Base-by-base conservation (phyloP, 2,888 invertebrate genomes). In the Onthophagus sagittarius region DNA sequence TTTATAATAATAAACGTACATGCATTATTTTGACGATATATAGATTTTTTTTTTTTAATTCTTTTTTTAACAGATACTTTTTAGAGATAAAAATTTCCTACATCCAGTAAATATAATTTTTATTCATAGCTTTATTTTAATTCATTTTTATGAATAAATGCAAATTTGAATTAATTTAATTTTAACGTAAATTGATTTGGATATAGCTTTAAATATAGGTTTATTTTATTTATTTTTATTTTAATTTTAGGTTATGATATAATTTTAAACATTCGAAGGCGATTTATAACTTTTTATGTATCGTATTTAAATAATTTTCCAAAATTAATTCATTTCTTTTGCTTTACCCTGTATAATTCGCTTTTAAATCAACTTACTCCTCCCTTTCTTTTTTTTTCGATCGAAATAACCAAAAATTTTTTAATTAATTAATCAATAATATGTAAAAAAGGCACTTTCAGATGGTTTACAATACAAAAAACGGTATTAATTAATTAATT, bases 171-270 rank as follows among this genome's bases (percentile, higher is more conserved):
- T 67, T 7, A 67, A 67, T 67, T 53, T 7, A 53, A 53, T 53
- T 9, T 53, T 53, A 53, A 53, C 39, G 6, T 53, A 53, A 53
- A 11, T 53, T 53, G 5, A 67, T 67, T 7, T 33, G 23, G 11
- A 15, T 65, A 65, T 65, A 15, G 15, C 64, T 63, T 2, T 63
- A 63, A 9, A 15, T 63, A 63, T 63, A 63, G 62, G 1, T 67
- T 23, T 67, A 2, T 23, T 11, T 31, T 67, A 13, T 14, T 15
- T 15, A 7, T 65, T 15, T 14, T 63, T 65, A 15, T 67, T 67
- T 67, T 67, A 67, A 23, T 7, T 64, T 67, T 53, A 53, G 39
- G 64, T 15, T 64, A 64, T 67, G 31, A 23, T 67, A 32, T 23
- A 15, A 65, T 65, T 63, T 63, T 53, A 53, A 53, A 53, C 11